A percentile compares a stretch with the other conserved stretches of the same genome.
phyloP scores from a whole-genome alignment of 2,113 vertebrate genomes.

The Sinocyclocheilus anshuiensis region DNA sequence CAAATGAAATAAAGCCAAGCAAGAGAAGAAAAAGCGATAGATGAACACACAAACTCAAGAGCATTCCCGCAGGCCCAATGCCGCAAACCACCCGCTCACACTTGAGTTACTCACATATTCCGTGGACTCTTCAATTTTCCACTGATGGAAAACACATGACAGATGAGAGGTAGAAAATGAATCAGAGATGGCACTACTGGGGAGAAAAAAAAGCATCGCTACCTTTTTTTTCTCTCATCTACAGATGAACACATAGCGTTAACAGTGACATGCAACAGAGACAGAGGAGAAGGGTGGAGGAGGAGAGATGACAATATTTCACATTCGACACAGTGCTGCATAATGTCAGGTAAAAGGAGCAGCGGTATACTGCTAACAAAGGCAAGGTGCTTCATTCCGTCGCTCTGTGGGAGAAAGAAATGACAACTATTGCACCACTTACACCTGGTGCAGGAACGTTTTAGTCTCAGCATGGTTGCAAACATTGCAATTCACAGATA shows the following conservation, averaged over 20 bases:
- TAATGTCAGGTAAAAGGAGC: not conserved
- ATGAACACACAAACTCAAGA: slow-evolving; percentile 60
- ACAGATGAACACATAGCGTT: slow-evolving; percentile 52
- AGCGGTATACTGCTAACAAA: not conserved
- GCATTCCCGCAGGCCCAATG: slow-evolving; percentile 67
- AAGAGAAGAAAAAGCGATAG: slow-evolving; percentile 39
- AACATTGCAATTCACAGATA: slow-evolving; percentile 18
- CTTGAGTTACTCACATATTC: slow-evolving; percentile 88
- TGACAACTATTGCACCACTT: slow-evolving; percentile 9
- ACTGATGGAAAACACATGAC: slow-evolving; percentile 82
- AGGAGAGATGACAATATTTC: slow-evolving; percentile 26
- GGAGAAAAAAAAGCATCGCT: slow-evolving; percentile 57
- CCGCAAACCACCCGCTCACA: slow-evolving; percentile 70
- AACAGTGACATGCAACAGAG: slow-evolving; percentile 51
- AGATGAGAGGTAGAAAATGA: slow-evolving; percentile 63
- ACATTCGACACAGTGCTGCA: slow-evolving; percentile 20
- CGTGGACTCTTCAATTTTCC: slow-evolving; percentile 85
- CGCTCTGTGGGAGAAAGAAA: slow-evolving; percentile 38
- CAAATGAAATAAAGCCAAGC: slow-evolving; percentile 31
- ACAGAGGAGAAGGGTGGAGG: slow-evolving; percentile 40
- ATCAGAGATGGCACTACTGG: slow-evolving; percentile 57
- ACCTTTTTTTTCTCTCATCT: slow-evolving; percentile 65
- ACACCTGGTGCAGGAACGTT: slow-evolving; percentile 7
- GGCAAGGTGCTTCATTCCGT: not conserved
- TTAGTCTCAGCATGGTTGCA: slow-evolving; percentile 23